Conservation (phyloP, 2,888 invertebrate genomes). For the Cataglyphis altisquamis region DNA sequence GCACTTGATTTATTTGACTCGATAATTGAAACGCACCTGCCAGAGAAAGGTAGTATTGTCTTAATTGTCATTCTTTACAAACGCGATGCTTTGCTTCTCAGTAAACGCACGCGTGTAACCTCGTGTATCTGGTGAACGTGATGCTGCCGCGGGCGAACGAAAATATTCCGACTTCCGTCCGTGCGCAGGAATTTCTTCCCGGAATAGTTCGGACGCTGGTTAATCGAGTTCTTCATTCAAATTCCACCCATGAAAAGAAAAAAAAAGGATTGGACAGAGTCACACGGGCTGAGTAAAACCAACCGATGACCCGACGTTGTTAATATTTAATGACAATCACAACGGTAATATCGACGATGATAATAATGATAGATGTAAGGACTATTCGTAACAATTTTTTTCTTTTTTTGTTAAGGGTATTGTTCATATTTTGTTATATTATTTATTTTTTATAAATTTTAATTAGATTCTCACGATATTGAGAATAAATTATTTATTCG, state of each 20-base stretch:
- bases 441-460: not conserved
- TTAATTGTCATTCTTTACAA: constrained; percentile 37
- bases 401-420: not conserved
- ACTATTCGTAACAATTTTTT: not conserved
- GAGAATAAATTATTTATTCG: not conserved
- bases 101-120: not conserved
- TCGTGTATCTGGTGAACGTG: constrained; percentile 34
- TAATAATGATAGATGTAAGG: constrained; percentile 17
- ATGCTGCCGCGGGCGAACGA: constrained; percentile 11
- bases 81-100: not conserved
- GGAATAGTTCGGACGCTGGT: constrained; percentile 29
- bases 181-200: constrained; percentile 47
- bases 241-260: constrained; percentile 33
- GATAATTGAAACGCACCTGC: not conserved
- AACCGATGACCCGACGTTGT: constrained; percentile 36
- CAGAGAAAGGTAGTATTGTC: not conserved
- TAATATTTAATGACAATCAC: constrained; percentile 16
- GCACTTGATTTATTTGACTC: not conserved
- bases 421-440: not conserved
- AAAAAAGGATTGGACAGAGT: constrained; percentile 21
- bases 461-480: not conserved
- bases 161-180: constrained; percentile 46
- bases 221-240: constrained; percentile 38
- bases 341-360: constrained; percentile 20
- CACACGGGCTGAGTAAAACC: constrained; percentile 42